Base-by-base conservation (phyloP, 2,113 vertebrate genomes). In the Zapus hudsonius region DNA sequence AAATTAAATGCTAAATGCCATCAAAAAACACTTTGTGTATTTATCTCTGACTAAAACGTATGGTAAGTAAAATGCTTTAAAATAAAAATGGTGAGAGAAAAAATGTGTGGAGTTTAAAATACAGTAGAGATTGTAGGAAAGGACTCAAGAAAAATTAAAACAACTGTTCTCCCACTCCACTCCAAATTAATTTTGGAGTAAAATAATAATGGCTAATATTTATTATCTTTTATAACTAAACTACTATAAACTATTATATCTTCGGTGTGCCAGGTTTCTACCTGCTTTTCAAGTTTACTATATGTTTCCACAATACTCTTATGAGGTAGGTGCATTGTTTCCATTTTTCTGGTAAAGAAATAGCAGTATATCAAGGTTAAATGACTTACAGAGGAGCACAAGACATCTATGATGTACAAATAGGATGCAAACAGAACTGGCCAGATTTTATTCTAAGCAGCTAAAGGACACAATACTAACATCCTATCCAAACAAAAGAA, bases 41-140 rank as follows among this genome's bases (percentile, higher is more conserved):
- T 81, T 81, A 85, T 92, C 31, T 81, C 47, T 47, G 59, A 87
- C 38, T 67, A 84, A 90, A 81, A 92, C 59, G 59, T 57, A 75
- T 47, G 44, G 23, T 64, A 84, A 87, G 25, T 33, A 86, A 89
- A 74, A 19, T 90, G 20, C 19, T 84, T 95, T 88, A 61, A 69
- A 69, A 64, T 25, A 87, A 89, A 80, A 27, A 11, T 52, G 12
- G 19, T 86, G 78, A 44, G 36, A 84, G 57, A 83, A 31, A 86
- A 63, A 88, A 38, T 44, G 55, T 66, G 81, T 73, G 2, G 13
- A 67, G 63, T 63, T 90, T 29, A 17, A 31, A 79, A 78, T 69
- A 74, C 29, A 31, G 0, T 42, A 17, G 5, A 55, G 33, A 38
- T 78, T 66, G 20, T 72, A 70, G 61, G 59, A 87, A 86, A 75